Conservation (phyloP, 2,888 invertebrate species). For the Cistogaster globosa region DNA sequence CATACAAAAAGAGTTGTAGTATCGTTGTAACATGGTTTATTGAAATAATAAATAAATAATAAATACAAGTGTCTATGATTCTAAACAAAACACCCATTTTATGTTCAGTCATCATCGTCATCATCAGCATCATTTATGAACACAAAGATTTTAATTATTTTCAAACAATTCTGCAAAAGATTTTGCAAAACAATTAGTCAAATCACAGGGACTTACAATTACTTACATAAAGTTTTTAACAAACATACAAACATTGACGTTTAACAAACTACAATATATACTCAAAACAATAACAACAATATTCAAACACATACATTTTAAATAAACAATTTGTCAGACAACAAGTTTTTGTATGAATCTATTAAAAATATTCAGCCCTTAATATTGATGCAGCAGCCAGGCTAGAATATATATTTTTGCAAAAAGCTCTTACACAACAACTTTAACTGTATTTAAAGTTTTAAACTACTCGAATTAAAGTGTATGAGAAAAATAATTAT, state of each 20-base stretch:
- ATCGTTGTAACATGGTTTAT: not conserved
- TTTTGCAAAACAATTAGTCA: slow-evolving; percentile 73
- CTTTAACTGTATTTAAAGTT: not conserved
- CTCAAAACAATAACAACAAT: not conserved
- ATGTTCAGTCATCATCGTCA: slow-evolving; percentile 52
- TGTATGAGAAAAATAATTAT: not conserved
- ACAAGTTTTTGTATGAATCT: slow-evolving; percentile 30
- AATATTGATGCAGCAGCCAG: slow-evolving; percentile 40
- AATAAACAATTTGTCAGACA: slow-evolving; percentile 17
- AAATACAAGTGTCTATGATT: not conserved
- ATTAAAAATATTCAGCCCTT: slow-evolving; percentile 59
- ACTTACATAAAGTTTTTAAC: slow-evolving; percentile 2
- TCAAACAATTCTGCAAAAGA: slow-evolving; percentile 69
- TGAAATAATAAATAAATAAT: not conserved
- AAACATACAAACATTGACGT: slow-evolving; percentile 4
- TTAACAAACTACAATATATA: no score
- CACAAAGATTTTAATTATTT: slow-evolving; percentile 74
- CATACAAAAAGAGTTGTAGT: no score
- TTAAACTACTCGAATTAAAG: slow-evolving; percentile 4
- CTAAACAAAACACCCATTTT: slow-evolving; percentile 72
- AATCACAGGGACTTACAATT: slow-evolving; percentile 67
- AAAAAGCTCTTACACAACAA: not conserved
- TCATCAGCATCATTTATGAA: slow-evolving; percentile 1
- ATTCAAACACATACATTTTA: slow-evolving; percentile 10
- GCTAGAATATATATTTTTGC: not conserved